phyloP scores from a whole-genome alignment of 2,113 vertebrate genomes.

The Danionella cerebrum region DNA sequence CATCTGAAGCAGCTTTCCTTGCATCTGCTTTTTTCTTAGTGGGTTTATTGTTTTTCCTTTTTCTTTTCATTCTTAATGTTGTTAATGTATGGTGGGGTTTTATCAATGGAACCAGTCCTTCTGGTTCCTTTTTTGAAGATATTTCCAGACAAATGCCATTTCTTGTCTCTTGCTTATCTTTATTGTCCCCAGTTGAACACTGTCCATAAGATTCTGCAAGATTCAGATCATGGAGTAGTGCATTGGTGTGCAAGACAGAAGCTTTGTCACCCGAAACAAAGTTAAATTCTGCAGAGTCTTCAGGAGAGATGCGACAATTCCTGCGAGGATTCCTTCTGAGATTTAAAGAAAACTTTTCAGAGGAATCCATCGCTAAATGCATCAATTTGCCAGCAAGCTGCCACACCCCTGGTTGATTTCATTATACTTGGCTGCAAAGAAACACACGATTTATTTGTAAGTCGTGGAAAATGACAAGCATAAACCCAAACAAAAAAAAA shows the following conservation, averaged over 20 bases:
- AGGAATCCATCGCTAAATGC: slow-evolving; percentile 21
- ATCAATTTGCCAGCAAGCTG: not conserved
- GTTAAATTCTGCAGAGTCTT: not conserved
- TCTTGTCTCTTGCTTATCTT: not conserved
- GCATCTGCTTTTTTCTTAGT: not conserved
- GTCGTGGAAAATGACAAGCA: not conserved
- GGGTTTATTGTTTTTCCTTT: not conserved
- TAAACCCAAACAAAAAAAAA: too few species aligned
- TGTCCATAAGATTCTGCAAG: not conserved
- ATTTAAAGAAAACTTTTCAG: not conserved
- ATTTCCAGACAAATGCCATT: not conserved
- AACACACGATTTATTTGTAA: not conserved
- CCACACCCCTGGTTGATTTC: not conserved
- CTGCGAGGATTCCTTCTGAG: not conserved
- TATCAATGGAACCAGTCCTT: not conserved
- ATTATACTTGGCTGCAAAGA: not conserved
- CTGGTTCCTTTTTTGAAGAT: too few species aligned
- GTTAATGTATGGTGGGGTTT: not conserved
- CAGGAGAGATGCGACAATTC: not conserved
- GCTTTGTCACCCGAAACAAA: not conserved
- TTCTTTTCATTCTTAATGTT: not conserved
- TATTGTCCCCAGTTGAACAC: not conserved
- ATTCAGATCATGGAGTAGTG: not conserved
- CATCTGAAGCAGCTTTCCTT: not conserved
- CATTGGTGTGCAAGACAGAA: not conserved